Percentiles rank a stretch among this genome's conserved stretches.
These are phyloP conservation scores for Rhynchomys soricoides DNA, from an alignment of 2,113 vertebrate species.

Conservation along the genomic window DNA sequence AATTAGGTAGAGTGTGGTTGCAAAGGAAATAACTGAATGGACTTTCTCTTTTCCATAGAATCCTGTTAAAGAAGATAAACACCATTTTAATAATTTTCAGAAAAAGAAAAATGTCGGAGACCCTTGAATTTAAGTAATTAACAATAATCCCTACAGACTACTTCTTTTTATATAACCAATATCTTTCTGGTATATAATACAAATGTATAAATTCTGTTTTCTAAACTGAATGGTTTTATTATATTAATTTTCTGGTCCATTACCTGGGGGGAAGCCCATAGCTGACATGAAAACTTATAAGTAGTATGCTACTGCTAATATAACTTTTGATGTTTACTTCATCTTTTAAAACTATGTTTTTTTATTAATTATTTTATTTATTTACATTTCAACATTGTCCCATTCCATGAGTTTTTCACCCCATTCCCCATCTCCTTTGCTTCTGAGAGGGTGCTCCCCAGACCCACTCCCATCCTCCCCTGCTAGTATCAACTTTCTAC, in stretches of 20 bases:
- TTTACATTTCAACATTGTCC: too few relatives aligned
- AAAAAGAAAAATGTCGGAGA: background rate
- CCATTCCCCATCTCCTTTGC: too few relatives aligned
- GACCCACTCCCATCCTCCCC: too few relatives aligned
- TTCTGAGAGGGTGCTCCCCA: too few relatives aligned
- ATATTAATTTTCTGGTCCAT: background rate
- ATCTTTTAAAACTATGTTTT: too few relatives aligned
- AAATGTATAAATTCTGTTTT: background rate
- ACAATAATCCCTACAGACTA: background rate
- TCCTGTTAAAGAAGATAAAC: background rate
- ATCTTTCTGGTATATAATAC: too few relatives aligned
- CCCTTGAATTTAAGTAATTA: background rate
- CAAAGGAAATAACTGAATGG: background rate
- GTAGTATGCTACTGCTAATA: background rate
- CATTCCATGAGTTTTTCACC: too few relatives aligned
- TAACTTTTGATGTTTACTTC: background rate
- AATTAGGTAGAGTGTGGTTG: background rate
- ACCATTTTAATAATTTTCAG: background rate
- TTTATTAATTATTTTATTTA: too few relatives aligned
- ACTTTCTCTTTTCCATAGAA: background rate
- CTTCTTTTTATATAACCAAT: background rate
- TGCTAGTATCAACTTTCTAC: too few relatives aligned
- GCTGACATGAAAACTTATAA: background rate
- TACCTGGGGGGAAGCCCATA: background rate
- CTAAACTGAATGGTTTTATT: background rate